Evolutionary conservation across 2,113 vertebrate genomes (phyloP).

Genomic region (Pituophis catenifer): DNA sequence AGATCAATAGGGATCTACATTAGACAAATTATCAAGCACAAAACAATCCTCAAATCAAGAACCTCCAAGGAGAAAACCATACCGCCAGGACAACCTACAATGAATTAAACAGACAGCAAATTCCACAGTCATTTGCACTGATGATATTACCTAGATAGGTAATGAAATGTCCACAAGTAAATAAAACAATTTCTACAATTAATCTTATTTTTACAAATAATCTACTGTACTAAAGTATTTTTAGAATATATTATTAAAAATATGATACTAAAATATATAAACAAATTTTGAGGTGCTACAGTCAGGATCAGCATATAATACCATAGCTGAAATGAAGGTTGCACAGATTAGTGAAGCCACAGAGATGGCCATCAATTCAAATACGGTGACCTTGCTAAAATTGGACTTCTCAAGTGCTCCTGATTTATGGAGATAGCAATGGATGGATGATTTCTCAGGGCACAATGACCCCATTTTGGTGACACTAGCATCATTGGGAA

Average conservation of each 20-base stretch:
- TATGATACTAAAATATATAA: neutral
- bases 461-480: neutral
- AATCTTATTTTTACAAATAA: neutral
- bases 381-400: neutral
- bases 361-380: neutral
- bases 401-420: neutral
- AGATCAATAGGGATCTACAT: neutral
- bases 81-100: neutral
- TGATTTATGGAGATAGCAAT: neutral
- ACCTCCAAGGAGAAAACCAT: neutral
- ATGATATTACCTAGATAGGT: neutral
- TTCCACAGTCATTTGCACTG: neutral
- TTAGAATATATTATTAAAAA: neutral
- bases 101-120: neutral
- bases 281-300: neutral
- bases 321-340: neutral
- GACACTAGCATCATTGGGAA: neutral
- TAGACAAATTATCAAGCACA: neutral
- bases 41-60: neutral
- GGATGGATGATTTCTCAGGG: neutral
- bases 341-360: neutral
- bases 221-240: neutral
- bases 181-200: neutral
- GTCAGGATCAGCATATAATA: neutral
- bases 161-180: neutral